Evolutionary conservation across 2,888 invertebrate species (phyloP), one percentile per base, ranked within the genome.

Genomic region (Ochropleura plecta): DNA sequence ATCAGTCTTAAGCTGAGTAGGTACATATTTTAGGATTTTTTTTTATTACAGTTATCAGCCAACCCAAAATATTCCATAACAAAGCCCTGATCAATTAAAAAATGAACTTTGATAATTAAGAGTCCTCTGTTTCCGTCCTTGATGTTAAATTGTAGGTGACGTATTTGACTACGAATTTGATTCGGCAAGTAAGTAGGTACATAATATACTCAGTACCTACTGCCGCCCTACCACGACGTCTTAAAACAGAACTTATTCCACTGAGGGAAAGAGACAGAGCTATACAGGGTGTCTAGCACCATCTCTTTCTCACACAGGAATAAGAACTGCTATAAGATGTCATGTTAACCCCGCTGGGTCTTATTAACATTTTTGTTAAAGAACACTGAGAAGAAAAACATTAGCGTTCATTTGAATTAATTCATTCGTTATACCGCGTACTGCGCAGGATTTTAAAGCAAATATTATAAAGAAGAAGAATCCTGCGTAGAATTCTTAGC

Each of bases 371-470:
- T 53, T 57, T 72, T 53, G 10, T 48, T 49, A 40, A 12, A 57
- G 44, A 71, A 51, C 63, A 10, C 55, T 46, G 10, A 55, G n/a
- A 55, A 64, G 63, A 57, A 30, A 51, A 71, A 71, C 18, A 46
- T 70, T 55, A 63, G 20, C 62, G 18, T 46, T 46, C 20, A 71
- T 79, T 59, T 49, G n/a, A 76, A 71, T 49, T 64, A 72, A 72
- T 72, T 59, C 16, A 42, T 30, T 46, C 40, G 48, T 49, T 44
- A 62, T 74, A 55, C 74, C 44, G 59, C 16, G 49, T 66, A 67
- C 81, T 81, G 42, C 78, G 66, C 30, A 66, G 81, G 55, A 55
- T 66, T 74, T 9, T 55, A 30, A 73, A 73, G 8, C 71, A 57
- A 70, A 76, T 63, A 63, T 49, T n/a, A 14, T 18, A 53, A 14